Conservation (phyloP, 2,888 invertebrate species). For the Crossocerus cetratus region DNA sequence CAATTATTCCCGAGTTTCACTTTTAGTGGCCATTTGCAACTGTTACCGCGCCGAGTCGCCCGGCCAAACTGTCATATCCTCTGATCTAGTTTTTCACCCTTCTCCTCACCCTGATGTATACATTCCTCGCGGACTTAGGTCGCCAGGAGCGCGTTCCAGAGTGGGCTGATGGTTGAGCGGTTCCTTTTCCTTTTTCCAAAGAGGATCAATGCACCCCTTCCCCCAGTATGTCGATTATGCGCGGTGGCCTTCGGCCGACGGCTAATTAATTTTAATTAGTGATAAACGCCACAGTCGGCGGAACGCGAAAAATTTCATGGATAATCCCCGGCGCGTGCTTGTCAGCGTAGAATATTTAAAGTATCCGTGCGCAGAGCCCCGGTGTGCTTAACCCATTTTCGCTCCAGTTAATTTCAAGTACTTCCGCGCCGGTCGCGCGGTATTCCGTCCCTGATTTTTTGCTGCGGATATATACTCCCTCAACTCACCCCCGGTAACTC, state of each 20-base stretch:
- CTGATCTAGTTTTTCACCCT: no score
- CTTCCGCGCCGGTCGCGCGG: not conserved
- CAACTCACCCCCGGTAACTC: not conserved
- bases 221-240: not conserved
- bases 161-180: no score
- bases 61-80: not conserved
- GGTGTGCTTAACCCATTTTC: constrained; percentile 1
- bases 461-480: not conserved
- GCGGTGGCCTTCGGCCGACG: constrained; percentile 6
- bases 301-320: constrained; percentile 31
- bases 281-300: constrained; percentile 13
- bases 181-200: no score
- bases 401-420: not conserved
- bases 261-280: constrained; percentile 35
- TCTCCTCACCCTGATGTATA: no score
- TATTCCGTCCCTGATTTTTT: not conserved
- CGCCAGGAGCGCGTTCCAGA: no score
- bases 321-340: constrained; percentile 10
- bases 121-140: no score
- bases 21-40: constrained; percentile 7
- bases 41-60: constrained; percentile 4
- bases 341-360: constrained; percentile 9
- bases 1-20: constrained; percentile 41
- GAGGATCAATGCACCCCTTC: not conserved
- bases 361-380: not conserved